These are phyloP conservation scores for Aphaenogaster rudis DNA, from an alignment of 1,140 invertebrate genomes.

Conservation along the genomic window DNA sequence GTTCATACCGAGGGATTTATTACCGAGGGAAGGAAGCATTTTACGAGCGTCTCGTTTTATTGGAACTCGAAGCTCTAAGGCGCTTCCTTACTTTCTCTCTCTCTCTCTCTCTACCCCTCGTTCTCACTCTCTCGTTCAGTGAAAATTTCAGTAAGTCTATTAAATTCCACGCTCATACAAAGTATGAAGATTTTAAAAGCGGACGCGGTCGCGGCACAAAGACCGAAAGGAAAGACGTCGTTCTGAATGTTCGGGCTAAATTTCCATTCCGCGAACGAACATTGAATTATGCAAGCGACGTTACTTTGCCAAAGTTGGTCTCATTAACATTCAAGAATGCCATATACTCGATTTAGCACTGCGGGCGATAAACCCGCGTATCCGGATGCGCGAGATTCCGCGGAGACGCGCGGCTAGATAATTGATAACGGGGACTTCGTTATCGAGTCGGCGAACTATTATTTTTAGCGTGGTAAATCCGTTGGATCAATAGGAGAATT, in stretches of 20 bases:
- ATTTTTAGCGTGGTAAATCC: conserved; percentile 20
- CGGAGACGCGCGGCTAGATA: conserved; percentile 12
- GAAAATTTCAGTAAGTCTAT: conserved; percentile 59
- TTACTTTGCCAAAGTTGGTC: conserved; percentile 31
- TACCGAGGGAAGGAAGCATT: conserved; percentile 37
- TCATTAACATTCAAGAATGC: conserved; percentile 58
- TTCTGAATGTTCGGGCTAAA: conserved; percentile 12
- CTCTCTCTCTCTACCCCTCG: background rate
- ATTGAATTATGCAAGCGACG: conserved; percentile 43
- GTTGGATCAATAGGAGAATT: conserved; percentile 13
- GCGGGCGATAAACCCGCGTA: conserved; percentile 26
- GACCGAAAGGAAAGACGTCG: background rate
- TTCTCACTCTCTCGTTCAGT: background rate
- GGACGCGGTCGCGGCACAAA: background rate
- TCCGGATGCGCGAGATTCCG: conserved; percentile 8
- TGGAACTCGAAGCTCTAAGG: conserved; percentile 52
- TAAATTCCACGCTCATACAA: conserved; percentile 47
- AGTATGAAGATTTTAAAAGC: conserved; percentile 53
- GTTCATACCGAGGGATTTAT: conserved; percentile 53
- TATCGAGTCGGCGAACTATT: background rate
- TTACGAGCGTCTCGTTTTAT: conserved; percentile 60
- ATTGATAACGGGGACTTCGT: conserved; percentile 14
- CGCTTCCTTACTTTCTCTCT: background rate
- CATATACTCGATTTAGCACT: conserved; percentile 48
- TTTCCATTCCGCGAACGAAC: background rate